Conservation (phyloP, 2,888 invertebrate species). For the Acronicta leporina region DNA sequence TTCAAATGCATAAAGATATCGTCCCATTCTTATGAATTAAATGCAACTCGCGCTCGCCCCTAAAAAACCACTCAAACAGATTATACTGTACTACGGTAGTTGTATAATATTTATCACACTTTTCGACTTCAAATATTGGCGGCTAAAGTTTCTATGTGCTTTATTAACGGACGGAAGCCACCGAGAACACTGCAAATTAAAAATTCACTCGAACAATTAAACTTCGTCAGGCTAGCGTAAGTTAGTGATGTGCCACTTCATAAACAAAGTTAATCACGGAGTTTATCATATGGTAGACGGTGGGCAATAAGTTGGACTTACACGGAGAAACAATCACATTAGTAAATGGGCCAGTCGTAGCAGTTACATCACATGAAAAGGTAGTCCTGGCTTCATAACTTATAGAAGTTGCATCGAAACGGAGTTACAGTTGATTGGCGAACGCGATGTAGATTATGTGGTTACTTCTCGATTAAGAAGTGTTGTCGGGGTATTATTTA, state of each 20-base stretch:
- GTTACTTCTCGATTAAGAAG: conserved; percentile 11
- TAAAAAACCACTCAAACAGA: conserved; percentile 32
- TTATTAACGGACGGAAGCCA: conserved; percentile 15
- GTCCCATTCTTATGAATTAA: conserved; percentile 29
- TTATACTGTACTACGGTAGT: conserved; percentile 12
- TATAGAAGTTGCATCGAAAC: conserved; percentile 37
- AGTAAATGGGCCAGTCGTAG: conserved; percentile 71
- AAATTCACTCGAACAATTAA: conserved; percentile 48
- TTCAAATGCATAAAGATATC: conserved; percentile 16
- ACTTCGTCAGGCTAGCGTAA: conserved; percentile 37
- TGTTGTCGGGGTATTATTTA: conserved; percentile 54
- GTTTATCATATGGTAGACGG: conserved; percentile 55
- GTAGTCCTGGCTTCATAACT: conserved; percentile 39
- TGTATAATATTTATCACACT: conserved; percentile 34
- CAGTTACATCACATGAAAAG: conserved; percentile 71
- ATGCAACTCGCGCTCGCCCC: conserved; percentile 22
- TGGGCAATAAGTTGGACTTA: conserved; percentile 58
- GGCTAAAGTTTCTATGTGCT: conserved; percentile 16
- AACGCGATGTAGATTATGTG: conserved; percentile 12
- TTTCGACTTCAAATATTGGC: conserved; percentile 19
- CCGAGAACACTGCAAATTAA: conserved; percentile 32
- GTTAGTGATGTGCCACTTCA: conserved; percentile 43
- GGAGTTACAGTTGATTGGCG: conserved; percentile 24
- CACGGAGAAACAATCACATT: conserved; percentile 73
- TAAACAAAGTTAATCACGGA: conserved; percentile 57